Conservation (phyloP, 1,140 invertebrate genomes). For the Hycleus phaleratus region DNA sequence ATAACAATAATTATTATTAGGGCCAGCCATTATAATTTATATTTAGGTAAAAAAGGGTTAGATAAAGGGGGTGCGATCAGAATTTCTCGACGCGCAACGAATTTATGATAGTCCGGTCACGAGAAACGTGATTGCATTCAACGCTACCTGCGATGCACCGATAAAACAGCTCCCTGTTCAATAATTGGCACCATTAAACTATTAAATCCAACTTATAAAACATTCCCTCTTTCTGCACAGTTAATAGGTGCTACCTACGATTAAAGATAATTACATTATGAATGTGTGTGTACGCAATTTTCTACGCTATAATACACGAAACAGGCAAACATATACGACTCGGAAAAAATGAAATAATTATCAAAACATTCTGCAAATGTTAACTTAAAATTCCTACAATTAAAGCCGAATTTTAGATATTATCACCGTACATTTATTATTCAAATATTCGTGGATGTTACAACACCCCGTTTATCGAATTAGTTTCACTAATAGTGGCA, state of each 20-base stretch:
- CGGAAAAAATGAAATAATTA: no score
- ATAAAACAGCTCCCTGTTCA: slow-evolving; percentile 14
- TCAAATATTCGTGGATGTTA: neutral
- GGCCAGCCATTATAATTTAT: no score
- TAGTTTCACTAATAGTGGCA: neutral
- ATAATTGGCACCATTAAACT: slow-evolving; percentile 14
- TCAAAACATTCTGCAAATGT: no score
- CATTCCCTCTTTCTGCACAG: slow-evolving; percentile 10
- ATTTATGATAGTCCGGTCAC: slow-evolving; percentile 7
- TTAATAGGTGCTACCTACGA: slow-evolving; percentile 10
- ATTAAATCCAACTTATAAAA: slow-evolving; percentile 15
- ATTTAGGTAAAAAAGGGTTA: no score
- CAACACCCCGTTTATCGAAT: neutral
- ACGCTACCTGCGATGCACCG: slow-evolving; percentile 12
- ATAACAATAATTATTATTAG: no score
- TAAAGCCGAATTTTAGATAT: no score
- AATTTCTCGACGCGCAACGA: neutral
- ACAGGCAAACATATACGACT: no score
- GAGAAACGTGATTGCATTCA: slow-evolving; percentile 12
- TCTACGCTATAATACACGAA: no score
- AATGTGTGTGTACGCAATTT: no score
- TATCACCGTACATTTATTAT: no score
- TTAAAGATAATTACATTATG: slow-evolving; percentile 1
- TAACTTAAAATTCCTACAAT: no score
- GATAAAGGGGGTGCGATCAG: no score